Conservation (phyloP, 1,140 invertebrate species). For the Zaprionus inermis region DNA sequence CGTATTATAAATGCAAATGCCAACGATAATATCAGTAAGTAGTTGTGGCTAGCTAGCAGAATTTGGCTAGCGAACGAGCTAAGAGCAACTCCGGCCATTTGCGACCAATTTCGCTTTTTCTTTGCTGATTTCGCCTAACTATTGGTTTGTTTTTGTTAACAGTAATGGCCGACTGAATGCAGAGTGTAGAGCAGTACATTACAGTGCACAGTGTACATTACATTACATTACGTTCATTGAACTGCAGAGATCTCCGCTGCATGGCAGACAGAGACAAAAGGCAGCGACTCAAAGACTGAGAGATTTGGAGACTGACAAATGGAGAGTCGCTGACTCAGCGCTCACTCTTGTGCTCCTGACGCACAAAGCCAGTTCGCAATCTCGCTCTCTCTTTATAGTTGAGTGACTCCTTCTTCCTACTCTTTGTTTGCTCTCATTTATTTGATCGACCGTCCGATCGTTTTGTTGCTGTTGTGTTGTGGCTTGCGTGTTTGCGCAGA, state of each 20-base stretch:
- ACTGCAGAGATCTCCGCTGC: constrained; percentile 58
- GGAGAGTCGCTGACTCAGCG: constrained; percentile 42
- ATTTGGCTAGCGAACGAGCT: constrained; percentile 10
- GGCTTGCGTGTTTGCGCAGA: constrained; percentile 63
- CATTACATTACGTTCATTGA: constrained; percentile 78
- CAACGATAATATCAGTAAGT: background rate
- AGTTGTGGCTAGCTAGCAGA: background rate
- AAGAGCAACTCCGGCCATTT: constrained; percentile 25
- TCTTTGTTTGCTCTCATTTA: constrained; percentile 54
- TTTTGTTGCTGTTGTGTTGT: constrained; percentile 2
- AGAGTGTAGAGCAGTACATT: constrained; percentile 10
- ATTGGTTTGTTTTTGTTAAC: constrained; percentile 78
- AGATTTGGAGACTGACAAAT: constrained; percentile 15
- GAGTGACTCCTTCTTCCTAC: constrained; percentile 10
- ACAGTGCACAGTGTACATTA: constrained; percentile 20
- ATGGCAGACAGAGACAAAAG: constrained; percentile 35
- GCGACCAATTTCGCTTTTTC: constrained; percentile 53
- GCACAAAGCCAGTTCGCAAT: constrained; percentile 23
- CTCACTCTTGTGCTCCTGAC: constrained; percentile 43
- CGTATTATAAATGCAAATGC: background rate
- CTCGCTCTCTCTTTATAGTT: background rate
- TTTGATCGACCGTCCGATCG: constrained; percentile 40
- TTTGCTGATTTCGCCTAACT: constrained; percentile 68
- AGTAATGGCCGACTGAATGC: constrained; percentile 59
- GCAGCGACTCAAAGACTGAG: constrained; percentile 13